Base-by-base conservation (phyloP, 2,113 vertebrate species). In the Dinomys branickii region DNA sequence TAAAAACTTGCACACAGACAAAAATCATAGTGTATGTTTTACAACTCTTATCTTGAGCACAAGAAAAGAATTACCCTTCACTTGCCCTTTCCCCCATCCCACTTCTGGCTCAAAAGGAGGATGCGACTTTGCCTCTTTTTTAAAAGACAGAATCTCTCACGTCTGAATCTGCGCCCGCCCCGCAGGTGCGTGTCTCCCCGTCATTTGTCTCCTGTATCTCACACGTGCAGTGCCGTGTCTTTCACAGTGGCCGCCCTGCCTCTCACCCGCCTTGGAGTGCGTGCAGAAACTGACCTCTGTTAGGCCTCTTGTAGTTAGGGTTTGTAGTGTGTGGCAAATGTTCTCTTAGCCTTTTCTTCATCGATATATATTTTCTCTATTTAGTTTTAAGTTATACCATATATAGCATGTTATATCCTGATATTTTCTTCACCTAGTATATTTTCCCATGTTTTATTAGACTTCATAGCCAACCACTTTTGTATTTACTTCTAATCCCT, bases 401-500 rank as follows among this genome's bases (percentile, higher is more conserved):
- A 77, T 26, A 30, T 71, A 90, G 94, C 61, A 84, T 90, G 47
- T 84, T 91, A 91, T 63, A 11, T 85, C 33, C 61, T 90, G 58
- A 83, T 85, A 58, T 56, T 85, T 85, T 78, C 65, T 90, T 81
- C 56, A 73, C 5, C 58, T 54, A 71, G 44, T 8, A 41, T 75
- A n/a, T 78, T 95, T 78, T 75, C 28, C 19, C 30, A 54, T 50
- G n/a, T 88, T 91, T 88, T 93, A 85, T 85, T 75, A 19, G 58
- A 78, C 75, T 92, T 97, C 47, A 80, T 61, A 91, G 67, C 24
- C 28, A 85, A 58, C 8, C 17, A 71, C 58, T 96, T 88, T 85
- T 61, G 4, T 65, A 61, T 94, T 90, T 56, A 71, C 13, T 94
- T 96, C 24, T 94, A 80, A 85, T 84, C 38, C 94, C 93, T 85